Conservation (phyloP, 2,888 invertebrate genomes). For the Phortica magna region DNA sequence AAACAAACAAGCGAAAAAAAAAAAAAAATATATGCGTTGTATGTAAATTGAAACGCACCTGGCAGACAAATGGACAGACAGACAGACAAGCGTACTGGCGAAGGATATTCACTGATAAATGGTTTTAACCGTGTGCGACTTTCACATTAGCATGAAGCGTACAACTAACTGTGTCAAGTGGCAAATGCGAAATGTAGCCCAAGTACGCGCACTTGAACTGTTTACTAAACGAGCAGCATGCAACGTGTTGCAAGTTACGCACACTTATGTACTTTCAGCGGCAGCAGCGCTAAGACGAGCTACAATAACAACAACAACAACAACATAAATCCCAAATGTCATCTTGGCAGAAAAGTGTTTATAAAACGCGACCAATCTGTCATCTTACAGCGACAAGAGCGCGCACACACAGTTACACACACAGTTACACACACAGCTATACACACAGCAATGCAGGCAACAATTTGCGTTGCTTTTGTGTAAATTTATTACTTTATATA, state of each 20-base stretch:
- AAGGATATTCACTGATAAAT: conserved; percentile 22
- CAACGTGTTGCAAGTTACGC: conserved; percentile 1
- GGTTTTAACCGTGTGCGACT: conserved; percentile 25
- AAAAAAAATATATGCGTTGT: conserved; percentile 34
- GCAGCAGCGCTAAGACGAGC: conserved; percentile 47
- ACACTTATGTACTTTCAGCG: background rate
- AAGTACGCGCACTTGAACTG: conserved; percentile 30
- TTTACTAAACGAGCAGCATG: background rate
- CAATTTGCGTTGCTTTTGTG: conserved; percentile 66
- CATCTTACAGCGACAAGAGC: conserved; percentile 42
- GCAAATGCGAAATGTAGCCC: conserved; percentile 17
- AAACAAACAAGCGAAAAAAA: too few relatives aligned
- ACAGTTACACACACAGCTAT: conserved; percentile 33
- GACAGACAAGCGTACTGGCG: conserved; percentile 40
- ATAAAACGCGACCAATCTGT: conserved; percentile 63
- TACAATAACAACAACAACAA: conserved; percentile 47
- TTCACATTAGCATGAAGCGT: conserved; percentile 59
- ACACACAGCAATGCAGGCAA: conserved; percentile 2
- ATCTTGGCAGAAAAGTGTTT: conserved; percentile 8
- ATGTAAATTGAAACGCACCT: conserved; percentile 71
- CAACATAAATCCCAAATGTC: conserved; percentile 56
- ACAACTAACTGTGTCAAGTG: conserved; percentile 38
- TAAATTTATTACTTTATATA: conserved; percentile 63
- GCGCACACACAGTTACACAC: conserved; percentile 33
- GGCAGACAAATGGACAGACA: conserved; percentile 33